phyloP scores from a whole-genome alignment of 2,888 invertebrate genomes.

The Hirtodrosophila confusa region DNA sequence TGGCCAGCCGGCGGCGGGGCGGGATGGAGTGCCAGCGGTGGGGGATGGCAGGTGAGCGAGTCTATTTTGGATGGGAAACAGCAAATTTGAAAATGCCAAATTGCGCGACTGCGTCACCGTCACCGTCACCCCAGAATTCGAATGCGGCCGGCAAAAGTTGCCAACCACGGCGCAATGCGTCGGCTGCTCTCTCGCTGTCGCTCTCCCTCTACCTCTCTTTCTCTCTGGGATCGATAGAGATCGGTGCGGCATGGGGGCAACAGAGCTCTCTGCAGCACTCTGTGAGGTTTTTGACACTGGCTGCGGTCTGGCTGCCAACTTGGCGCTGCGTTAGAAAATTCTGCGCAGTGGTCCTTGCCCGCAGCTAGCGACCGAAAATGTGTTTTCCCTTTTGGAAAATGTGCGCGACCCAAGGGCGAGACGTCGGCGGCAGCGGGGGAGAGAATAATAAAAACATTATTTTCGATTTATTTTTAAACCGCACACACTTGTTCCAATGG shows the following conservation, averaged over 20 bases:
- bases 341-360: slow-evolving; percentile 77
- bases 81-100: slow-evolving; percentile 68
- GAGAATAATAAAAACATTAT: slow-evolving; percentile 71
- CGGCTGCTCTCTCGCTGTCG: neutral
- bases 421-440: slow-evolving; percentile 8
- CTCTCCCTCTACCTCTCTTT: neutral
- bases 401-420: slow-evolving; percentile 21
- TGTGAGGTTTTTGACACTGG: slow-evolving; percentile 80
- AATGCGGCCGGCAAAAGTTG: slow-evolving; percentile 53
- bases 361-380: slow-evolving; percentile 22
- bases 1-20: neutral
- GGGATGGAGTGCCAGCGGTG: neutral
- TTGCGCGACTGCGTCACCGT: slow-evolving; percentile 77
- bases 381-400: slow-evolving; percentile 61
- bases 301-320: slow-evolving; percentile 50
- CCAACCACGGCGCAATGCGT: slow-evolving; percentile 33
- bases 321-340: slow-evolving; percentile 62
- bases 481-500: slow-evolving; percentile 81
- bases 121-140: slow-evolving; percentile 42
- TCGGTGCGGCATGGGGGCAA: slow-evolving; percentile 47
- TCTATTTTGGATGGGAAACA: slow-evolving; percentile 68
- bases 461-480: slow-evolving; percentile 81
- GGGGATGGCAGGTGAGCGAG: slow-evolving; percentile 65
- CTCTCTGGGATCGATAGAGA: neutral
- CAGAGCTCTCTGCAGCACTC: slow-evolving; percentile 29